phyloP scores from a whole-genome alignment of 2,113 vertebrate species.

The Percina caprodes region DNA sequence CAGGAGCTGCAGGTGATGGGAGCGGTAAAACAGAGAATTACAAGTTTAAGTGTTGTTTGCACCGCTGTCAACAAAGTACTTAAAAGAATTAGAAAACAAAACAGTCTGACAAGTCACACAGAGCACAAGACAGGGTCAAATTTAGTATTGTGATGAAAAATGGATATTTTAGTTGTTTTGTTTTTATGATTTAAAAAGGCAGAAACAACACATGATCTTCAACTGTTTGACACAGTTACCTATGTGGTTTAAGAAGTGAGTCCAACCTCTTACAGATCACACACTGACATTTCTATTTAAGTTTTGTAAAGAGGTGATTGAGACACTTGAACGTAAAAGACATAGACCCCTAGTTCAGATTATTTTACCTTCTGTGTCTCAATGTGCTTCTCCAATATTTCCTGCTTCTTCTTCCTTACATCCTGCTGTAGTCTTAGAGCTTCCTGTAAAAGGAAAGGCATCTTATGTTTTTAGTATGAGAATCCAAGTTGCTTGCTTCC shows the following conservation, averaged over 20 bases:
- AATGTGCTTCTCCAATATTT: conserved; percentile 98
- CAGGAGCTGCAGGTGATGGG: conserved; percentile 85
- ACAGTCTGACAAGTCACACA: not conserved
- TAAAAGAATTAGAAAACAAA: not conserved
- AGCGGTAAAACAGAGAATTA: not conserved
- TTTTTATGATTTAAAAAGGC: not conserved
- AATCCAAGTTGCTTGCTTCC: not conserved
- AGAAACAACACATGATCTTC: not conserved
- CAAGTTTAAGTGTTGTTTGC: not conserved
- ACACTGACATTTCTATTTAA: not conserved
- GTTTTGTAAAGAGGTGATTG: not conserved
- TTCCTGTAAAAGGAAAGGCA: conserved; percentile 84
- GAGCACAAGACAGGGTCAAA: not conserved
- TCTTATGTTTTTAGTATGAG: not conserved
- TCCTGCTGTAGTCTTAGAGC: conserved; percentile 95
- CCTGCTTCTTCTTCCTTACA: conserved; percentile 97
- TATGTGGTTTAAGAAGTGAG: not conserved
- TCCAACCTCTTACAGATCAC: not conserved
- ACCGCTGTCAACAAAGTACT: not conserved
- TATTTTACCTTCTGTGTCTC: conserved; percentile 94
- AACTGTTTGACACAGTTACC: not conserved
- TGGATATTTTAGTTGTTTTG: not conserved
- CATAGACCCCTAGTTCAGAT: not conserved
- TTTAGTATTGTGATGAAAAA: not conserved
- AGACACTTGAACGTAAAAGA: not conserved